Conservation (phyloP, 2,888 invertebrate species). For the Netelia inedita region DNA sequence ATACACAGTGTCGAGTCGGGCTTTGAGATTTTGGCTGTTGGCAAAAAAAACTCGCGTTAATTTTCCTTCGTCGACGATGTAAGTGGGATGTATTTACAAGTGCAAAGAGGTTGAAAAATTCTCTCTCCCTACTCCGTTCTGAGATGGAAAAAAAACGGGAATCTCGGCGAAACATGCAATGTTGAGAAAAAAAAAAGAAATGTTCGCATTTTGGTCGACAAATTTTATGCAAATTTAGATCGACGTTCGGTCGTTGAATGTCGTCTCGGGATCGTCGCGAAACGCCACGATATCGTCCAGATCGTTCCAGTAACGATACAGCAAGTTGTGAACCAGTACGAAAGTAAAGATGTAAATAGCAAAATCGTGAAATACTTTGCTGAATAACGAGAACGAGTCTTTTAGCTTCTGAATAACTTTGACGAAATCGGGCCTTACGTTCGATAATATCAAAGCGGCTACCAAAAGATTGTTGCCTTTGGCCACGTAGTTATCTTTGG, state of each 20-base stretch:
- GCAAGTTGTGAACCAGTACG: slow-evolving; percentile 73
- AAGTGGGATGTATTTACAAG: slow-evolving; percentile 65
- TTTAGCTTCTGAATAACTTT: slow-evolving; percentile 73
- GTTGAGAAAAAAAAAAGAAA: slow-evolving; percentile 14
- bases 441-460: slow-evolving; percentile 79
- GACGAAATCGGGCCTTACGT: slow-evolving; percentile 76
- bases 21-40: background rate
- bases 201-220: slow-evolving; percentile 8
- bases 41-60: slow-evolving; percentile 20
- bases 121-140: slow-evolving; percentile 14
- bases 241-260: slow-evolving; percentile 32
- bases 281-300: slow-evolving; percentile 42
- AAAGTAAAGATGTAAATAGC: slow-evolving; percentile 80
- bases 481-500: slow-evolving; percentile 58
- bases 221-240: slow-evolving; percentile 27
- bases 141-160: slow-evolving; percentile 23
- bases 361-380: slow-evolving; percentile 74
- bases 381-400: slow-evolving; percentile 68
- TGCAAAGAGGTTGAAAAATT: slow-evolving; percentile 26
- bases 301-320: slow-evolving; percentile 63
- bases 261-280: slow-evolving; percentile 42
- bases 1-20: slow-evolving; percentile 37
- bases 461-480: slow-evolving; percentile 74
- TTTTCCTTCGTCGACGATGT: slow-evolving; percentile 27
- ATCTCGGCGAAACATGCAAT: slow-evolving; percentile 21